phyloP scores from a whole-genome alignment of 1,140 invertebrate genomes.

The Elymnias hypermnestra region DNA sequence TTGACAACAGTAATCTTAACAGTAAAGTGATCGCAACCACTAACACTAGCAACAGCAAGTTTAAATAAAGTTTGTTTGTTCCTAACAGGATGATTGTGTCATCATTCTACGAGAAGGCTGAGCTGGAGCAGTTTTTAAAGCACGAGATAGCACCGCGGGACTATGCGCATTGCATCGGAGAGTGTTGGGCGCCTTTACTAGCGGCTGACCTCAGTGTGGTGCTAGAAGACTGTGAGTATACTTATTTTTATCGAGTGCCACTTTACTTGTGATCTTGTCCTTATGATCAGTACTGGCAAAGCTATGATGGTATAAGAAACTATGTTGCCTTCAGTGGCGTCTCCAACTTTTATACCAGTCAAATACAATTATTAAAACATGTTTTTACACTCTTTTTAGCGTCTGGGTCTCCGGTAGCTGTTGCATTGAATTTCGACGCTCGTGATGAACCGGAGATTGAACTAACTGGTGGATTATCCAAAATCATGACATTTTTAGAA shows the following conservation, averaged over 20 bases:
- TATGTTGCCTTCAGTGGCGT: too few relatives aligned
- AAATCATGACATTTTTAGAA: constrained; percentile 89
- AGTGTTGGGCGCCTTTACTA: constrained; percentile 81
- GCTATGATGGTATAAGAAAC: too few relatives aligned
- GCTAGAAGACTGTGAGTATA: constrained; percentile 63
- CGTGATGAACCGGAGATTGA: constrained; percentile 85
- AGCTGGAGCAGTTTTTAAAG: constrained; percentile 86
- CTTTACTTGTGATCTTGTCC: too few relatives aligned
- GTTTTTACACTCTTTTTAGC: too few relatives aligned
- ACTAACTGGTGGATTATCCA: constrained; percentile 79
- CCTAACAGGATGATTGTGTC: constrained; percentile 84
- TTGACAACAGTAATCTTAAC: too few relatives aligned
- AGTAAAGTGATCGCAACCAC: background rate
- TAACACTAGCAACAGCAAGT: too few relatives aligned
- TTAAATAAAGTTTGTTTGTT: too few relatives aligned
- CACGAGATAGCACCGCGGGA: constrained; percentile 79
- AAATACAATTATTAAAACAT: too few relatives aligned
- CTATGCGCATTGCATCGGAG: constrained; percentile 81
- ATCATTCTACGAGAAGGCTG: constrained; percentile 90
- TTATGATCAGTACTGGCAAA: too few relatives aligned
- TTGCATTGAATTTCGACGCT: constrained; percentile 87
- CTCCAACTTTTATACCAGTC: too few relatives aligned
- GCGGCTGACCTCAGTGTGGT: constrained; percentile 84
- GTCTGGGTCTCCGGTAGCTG: constrained; percentile 65
- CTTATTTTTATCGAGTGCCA: too few relatives aligned